Evolutionary conservation across 2,113 vertebrate genomes (phyloP), one percentile per base, ranked within the genome.

Genomic region (Oreochromis niloticus): DNA sequence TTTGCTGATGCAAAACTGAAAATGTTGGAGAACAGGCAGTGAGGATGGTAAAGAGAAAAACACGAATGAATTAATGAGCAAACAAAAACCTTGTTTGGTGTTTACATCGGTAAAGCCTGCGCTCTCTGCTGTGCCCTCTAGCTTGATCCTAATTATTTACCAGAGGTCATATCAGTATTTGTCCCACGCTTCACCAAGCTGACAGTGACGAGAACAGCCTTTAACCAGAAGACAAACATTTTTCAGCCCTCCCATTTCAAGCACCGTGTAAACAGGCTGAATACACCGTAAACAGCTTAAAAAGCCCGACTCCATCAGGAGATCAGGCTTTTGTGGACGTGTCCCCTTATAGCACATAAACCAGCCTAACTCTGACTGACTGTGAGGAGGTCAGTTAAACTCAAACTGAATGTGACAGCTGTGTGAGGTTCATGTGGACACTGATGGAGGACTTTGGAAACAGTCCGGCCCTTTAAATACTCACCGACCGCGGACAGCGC

Each of bases 401-500:
- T 43, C 36, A 43, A 13, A 9, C n/a, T 22, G 36, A 41, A 14
- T 14, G n/a, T 71, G 5, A 16, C 39, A 43, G 12, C n/a, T 22
- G 22, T 16, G 39, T 0, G 66, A 43, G 16, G 0, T 41, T 22
- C 36, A 14, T 0, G 19, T 7, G n/a, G 17, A 63, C 17, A 1
- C 61, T 12, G 9, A 66, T 4, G 6, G 17, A 39, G 2, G 32
- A 46, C 6, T 46, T 46, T 46, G 48, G 50, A 68, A 68, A 24
- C 68, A 4, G 39, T 27, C 22, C 10, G 17, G 50, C n/a, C 14
- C 52, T n/a, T 79, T 16, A 41, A 80, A 59, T 22, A 97, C 98
- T 97, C 91, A 99, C 98, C 99, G 0, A 99, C 99, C 6, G 98
- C 98, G 11, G 99, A 99, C 2, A 99, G 96, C 0, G 97, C 98